phyloP scores from a whole-genome alignment of 92 coral and sea anemone species.

The Porites divaricata region DNA sequence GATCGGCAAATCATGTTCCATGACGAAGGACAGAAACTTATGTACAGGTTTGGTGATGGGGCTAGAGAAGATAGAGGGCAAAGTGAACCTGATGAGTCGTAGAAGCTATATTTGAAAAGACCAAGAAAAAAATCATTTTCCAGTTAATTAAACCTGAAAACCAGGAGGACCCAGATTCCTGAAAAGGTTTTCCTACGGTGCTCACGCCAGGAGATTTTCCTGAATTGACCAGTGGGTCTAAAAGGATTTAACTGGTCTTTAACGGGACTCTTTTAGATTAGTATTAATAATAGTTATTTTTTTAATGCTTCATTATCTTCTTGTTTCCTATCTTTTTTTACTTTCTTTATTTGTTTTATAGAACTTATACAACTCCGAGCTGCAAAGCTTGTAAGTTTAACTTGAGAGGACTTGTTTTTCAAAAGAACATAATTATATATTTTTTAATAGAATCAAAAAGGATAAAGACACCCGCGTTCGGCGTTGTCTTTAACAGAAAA shows the following conservation, averaged over 20 bases:
- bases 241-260: no score
- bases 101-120: not conserved
- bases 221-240: no score
- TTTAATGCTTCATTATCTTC: no score
- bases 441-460: not conserved
- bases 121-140: not conserved
- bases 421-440: not conserved
- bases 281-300: no score
- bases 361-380: not conserved
- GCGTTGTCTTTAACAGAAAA: not conserved
- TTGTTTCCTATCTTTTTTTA: no score
- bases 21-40: conserved; percentile 82
- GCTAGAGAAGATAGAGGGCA: conserved; percentile 56
- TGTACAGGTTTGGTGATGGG: conserved; percentile 84
- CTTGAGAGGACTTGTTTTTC: not conserved
- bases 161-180: no score
- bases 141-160: not conserved
- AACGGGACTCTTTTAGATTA: no score
- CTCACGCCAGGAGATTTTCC: no score
- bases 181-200: no score
- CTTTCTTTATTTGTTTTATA: no score
- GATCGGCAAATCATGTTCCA: conserved; percentile 82
- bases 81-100: not conserved
- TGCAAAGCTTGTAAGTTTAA: not conserved
- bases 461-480: not conserved